Evolutionary conservation across 2,888 invertebrate genomes (phyloP), one percentile per base, ranked within the genome.

Genomic region (Drosophila setosimentum): DNA sequence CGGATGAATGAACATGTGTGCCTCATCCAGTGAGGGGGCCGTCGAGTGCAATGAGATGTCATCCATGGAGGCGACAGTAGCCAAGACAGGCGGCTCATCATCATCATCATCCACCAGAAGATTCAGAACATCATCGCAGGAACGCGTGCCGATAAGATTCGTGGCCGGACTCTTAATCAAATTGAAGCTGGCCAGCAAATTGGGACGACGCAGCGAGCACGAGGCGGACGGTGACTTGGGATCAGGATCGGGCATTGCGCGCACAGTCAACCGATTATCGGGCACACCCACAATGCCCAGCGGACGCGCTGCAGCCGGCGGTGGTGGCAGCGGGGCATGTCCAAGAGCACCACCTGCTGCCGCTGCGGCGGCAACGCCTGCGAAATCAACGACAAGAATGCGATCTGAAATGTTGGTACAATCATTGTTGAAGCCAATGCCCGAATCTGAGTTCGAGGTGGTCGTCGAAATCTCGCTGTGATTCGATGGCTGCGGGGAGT

Each of bases 401-500:
- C 97, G 94, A 91, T 97, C 97, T 0, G 97, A 96, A 60, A 97
- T 95, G 88, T 97, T 97, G 13, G 96, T 95, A 85, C 96, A 96
- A 86, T 98, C 98, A 86, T 98, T 98, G 77, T 97, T 95, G 88
- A 98, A 98, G 0, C 98, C 98, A 72, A 99, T 98, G 0, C 99
- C 98, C 2, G 98, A 98, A 92, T 99, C 99, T 66, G 98, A 98
- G 92, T 98, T 98, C 83, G 98, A 98, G 0, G 98, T 98, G 27
- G 97, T 96, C 0, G 96, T 96, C 0, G 96, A 96, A 11, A 96
- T 95, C 81, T 96, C 97, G 87, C 97, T 97, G 73, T 96, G 95
- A 87, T 96, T 96, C 91, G 97, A 97, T 0, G 97, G 97, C 82
- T 97, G 97, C 0, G 97, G 97, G 0, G 97, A 97, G 86, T 96